A percentile compares a stretch with the other conserved stretches of the same genome.
Conservation (phyloP, 1,140 invertebrate species). For the Calliphora vicina region DNA sequence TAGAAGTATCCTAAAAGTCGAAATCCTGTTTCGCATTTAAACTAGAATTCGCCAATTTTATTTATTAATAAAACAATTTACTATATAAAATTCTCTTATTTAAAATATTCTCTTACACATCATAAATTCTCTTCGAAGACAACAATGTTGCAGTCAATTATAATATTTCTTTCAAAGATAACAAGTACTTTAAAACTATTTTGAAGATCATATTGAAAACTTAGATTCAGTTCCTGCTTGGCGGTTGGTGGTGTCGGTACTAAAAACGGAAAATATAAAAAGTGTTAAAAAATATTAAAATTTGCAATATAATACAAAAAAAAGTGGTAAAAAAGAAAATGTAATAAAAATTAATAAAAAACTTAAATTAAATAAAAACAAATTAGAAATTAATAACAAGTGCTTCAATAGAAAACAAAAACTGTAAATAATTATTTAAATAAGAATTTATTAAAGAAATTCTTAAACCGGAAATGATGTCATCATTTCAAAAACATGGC, state of each 20-base stretch:
- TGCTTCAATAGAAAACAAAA: not conserved
- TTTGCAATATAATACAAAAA: slow-evolving; percentile 1
- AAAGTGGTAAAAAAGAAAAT: slow-evolving; percentile 14
- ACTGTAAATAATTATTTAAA: not conserved
- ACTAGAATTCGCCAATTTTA: no score
- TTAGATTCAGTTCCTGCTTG: slow-evolving; percentile 29
- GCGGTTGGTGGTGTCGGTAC: slow-evolving; percentile 20
- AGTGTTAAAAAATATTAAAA: not conserved
- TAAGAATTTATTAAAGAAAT: not conserved
- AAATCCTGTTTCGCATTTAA: no score
- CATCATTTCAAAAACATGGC: slow-evolving; percentile 6
- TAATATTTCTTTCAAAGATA: slow-evolving; percentile 15
- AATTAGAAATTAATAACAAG: not conserved
- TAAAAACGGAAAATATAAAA: not conserved
- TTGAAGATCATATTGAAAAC: not conserved
- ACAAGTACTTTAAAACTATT: slow-evolving; percentile 13
- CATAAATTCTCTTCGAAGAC: not conserved
- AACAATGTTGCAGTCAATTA: not conserved
- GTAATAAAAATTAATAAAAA: not conserved
- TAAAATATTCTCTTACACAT: not conserved
- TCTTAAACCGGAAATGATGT: slow-evolving; percentile 20
- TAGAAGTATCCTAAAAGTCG: no score
- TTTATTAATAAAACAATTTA: no score
- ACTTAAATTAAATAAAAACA: not conserved
- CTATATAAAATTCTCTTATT: no score